Percentiles rank a stretch among this genome's conserved stretches.
Evolutionary conservation across 2,888 invertebrate genomes (phyloP).

Genomic region (Drosophila rubida): DNA sequence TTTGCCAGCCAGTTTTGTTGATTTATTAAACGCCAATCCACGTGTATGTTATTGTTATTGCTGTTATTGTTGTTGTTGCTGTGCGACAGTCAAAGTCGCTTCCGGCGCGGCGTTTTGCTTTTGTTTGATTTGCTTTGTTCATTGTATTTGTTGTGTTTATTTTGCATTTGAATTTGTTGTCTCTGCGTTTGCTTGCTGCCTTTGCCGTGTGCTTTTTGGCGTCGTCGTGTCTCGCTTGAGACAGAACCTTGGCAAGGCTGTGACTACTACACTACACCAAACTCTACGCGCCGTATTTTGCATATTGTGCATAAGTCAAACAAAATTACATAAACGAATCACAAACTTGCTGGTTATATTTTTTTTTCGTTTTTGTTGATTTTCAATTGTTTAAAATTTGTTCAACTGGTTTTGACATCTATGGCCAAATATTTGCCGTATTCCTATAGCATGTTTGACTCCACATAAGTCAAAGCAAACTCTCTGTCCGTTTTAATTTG

Average conservation of each 20-base stretch:
- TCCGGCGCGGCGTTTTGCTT: constrained; percentile 42
- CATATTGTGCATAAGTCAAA: constrained; percentile 33
- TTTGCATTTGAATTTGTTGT: constrained; percentile 8
- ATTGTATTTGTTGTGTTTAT: constrained; percentile 28
- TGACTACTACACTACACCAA: not conserved
- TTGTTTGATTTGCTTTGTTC: constrained; percentile 35
- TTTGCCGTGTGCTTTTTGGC: constrained; percentile 31
- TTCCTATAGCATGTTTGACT: constrained; percentile 27
- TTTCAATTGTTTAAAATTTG: constrained; percentile 31
- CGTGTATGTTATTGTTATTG: constrained; percentile 20
- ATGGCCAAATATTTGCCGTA: constrained; percentile 36
- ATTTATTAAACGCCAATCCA: constrained; percentile 25
- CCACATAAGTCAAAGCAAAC: constrained; percentile 2
- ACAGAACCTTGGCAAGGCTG: constrained; percentile 46
- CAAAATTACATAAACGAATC: constrained; percentile 41
- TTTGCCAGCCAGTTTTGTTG: constrained; percentile 10
- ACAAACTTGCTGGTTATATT: not conserved
- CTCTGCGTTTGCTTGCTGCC: constrained; percentile 17
- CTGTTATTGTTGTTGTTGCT: constrained; percentile 4
- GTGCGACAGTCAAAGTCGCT: constrained; percentile 24
- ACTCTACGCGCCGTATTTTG: constrained; percentile 3
- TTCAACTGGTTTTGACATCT: constrained; percentile 20
- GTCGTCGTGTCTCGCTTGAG: constrained; percentile 61
- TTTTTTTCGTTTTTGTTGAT: constrained; percentile 7
- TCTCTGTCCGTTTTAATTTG: constrained; percentile 9